These are phyloP conservation scores for Copidosoma floridanum DNA, from an alignment of 1,140 invertebrate genomes.

Conservation along the genomic window DNA sequence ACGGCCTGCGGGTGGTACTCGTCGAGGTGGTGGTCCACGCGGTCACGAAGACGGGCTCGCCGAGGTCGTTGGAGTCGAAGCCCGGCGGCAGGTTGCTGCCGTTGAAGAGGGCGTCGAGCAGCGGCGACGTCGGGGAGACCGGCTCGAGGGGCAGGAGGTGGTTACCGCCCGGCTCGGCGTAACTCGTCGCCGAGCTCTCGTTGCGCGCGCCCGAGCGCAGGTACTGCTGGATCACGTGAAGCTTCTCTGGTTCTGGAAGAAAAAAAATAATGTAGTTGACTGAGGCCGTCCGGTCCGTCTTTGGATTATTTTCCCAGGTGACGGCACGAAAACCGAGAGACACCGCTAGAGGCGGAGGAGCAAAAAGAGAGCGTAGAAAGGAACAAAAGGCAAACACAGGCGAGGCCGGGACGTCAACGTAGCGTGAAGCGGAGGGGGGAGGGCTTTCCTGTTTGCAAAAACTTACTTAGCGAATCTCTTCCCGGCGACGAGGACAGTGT, in stretches of 20 bases:
- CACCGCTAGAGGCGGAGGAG: no score
- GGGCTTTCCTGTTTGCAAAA: constrained; percentile 4
- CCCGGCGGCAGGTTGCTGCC: constrained; percentile 26
- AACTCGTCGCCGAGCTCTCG: constrained; percentile 27
- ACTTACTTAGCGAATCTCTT: constrained; percentile 17
- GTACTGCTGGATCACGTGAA: constrained; percentile 53
- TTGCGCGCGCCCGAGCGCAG: constrained; percentile 43
- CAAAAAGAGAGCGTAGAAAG: no score
- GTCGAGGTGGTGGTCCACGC: background rate
- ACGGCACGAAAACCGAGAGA: background rate
- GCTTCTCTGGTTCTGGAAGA: constrained; percentile 52
- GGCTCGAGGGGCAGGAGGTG: background rate
- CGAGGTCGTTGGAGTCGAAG: constrained; percentile 1
- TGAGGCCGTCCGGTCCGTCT: no score
- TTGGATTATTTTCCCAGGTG: background rate
- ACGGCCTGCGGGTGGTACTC: background rate
- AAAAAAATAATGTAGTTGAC: no score
- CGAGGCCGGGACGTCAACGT: no score
- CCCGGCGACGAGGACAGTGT: no score
- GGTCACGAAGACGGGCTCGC: constrained; percentile 20
- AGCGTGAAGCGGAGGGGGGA: constrained; percentile 10
- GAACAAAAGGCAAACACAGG: no score
- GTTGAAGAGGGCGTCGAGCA: constrained; percentile 31
- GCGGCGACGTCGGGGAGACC: background rate
- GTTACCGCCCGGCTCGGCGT: background rate